These are phyloP conservation scores for Crotalus helleri DNA, from an alignment of 2,113 vertebrate species.

Conservation along the genomic window DNA sequence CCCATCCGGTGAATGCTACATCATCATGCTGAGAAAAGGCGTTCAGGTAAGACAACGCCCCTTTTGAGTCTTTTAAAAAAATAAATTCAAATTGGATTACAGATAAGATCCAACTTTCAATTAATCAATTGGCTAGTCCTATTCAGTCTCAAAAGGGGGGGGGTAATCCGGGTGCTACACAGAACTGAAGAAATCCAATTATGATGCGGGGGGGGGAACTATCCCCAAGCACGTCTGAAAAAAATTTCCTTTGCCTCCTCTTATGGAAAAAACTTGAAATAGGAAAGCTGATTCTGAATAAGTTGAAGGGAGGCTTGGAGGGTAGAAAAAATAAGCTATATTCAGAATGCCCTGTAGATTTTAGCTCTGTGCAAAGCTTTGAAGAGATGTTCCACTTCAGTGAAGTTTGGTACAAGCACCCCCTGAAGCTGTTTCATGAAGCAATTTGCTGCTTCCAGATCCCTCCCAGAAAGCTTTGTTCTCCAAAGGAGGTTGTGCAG, in stretches of 20 bases:
- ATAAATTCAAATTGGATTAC: background rate
- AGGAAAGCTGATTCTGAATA: background rate
- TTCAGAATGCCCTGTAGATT: background rate
- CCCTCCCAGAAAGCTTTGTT: background rate
- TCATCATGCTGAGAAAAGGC: no score
- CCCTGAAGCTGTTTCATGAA: background rate
- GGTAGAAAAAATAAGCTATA: background rate
- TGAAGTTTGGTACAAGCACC: background rate
- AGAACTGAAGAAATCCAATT: background rate
- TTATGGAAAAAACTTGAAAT: background rate
- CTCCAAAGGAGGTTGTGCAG: background rate
- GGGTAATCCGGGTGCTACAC: background rate
- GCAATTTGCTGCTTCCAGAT: background rate
- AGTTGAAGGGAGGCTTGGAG: background rate
- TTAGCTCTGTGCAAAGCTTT: background rate
- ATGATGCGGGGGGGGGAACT: background rate
- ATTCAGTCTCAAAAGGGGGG: background rate
- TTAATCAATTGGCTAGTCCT: background rate
- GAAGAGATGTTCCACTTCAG: background rate
- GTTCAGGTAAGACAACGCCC: no score
- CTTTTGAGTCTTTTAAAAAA: background rate
- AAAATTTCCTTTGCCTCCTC: background rate
- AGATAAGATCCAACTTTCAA: background rate
- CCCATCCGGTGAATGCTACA: no score
- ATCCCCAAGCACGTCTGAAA: background rate